Evolutionary conservation across 2,888 invertebrate species (phyloP).

Genomic region (Troides oblongomaculatus): DNA sequence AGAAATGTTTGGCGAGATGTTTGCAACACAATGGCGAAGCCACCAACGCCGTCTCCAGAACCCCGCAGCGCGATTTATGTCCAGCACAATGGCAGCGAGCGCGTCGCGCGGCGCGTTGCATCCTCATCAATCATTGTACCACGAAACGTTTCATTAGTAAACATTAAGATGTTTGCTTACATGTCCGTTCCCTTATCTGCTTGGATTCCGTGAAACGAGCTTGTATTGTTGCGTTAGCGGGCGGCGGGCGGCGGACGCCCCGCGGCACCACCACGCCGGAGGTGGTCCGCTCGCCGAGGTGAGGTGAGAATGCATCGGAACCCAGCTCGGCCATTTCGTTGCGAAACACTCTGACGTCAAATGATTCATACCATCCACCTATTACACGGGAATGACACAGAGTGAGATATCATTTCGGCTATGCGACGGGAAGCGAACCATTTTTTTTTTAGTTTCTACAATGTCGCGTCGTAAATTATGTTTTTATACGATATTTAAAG

Average conservation of each 20-base stretch:
- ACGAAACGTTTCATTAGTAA: slow-evolving; percentile 79
- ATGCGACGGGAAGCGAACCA: slow-evolving; percentile 20
- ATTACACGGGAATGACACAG: slow-evolving; percentile 41
- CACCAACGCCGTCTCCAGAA: slow-evolving; percentile 70
- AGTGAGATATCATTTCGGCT: slow-evolving; percentile 52
- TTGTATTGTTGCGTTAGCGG: slow-evolving; percentile 31
- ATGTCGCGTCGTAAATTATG: slow-evolving; percentile 24
- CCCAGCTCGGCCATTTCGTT: slow-evolving; percentile 40
- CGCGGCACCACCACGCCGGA: slow-evolving; percentile 48
- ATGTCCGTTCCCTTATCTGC: slow-evolving; percentile 71
- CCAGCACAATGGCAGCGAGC: slow-evolving; percentile 70
- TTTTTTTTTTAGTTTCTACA: slow-evolving; percentile 15
- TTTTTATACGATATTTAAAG: slow-evolving; percentile 29
- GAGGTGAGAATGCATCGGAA: slow-evolving; percentile 53
- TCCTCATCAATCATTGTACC: slow-evolving; percentile 76
- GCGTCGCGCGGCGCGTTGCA: slow-evolving; percentile 66
- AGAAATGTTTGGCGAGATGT: slow-evolving; percentile 68
- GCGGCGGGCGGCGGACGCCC: not conserved
- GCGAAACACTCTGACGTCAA: slow-evolving; percentile 40
- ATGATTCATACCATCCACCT: slow-evolving; percentile 34
- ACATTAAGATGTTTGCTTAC: slow-evolving; percentile 81
- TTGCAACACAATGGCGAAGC: slow-evolving; percentile 64
- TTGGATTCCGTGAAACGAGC: slow-evolving; percentile 72
- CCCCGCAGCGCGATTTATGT: slow-evolving; percentile 72
- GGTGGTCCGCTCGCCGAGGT: slow-evolving; percentile 59